A percentile compares a stretch with the other conserved stretches of the same genome.
Evolutionary conservation across 2,888 invertebrate genomes (phyloP).

Genomic region (Torymus texanus): DNA sequence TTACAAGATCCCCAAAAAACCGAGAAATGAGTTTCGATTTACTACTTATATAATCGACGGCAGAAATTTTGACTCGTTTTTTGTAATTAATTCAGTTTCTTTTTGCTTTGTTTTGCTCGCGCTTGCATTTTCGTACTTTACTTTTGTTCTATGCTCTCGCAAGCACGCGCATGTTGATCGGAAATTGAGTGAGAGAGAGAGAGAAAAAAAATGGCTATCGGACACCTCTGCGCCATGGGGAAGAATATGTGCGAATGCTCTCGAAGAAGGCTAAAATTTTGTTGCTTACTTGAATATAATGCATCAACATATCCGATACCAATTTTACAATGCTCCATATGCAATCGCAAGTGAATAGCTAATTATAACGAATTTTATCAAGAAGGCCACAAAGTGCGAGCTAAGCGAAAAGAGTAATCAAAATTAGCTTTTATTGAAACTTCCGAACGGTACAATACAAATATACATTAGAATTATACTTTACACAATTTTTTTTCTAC

Average conservation of each 20-base stretch:
- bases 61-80: slow-evolving; percentile 35
- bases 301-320: slow-evolving; percentile 21
- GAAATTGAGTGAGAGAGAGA: slow-evolving; percentile 8
- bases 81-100: too few relatives aligned
- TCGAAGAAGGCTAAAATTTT: slow-evolving; percentile 40
- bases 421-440: slow-evolving; percentile 33
- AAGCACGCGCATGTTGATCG: slow-evolving; percentile 13
- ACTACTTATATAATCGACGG: slow-evolving; percentile 41
- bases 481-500: slow-evolving; percentile 30
- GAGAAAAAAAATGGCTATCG: slow-evolving; percentile 30
- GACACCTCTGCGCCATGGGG: slow-evolving; percentile 38
- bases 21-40: slow-evolving; percentile 33
- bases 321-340: slow-evolving; percentile 21
- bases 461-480: slow-evolving; percentile 27
- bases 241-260: slow-evolving; percentile 15
- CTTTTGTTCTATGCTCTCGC: too few relatives aligned
- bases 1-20: slow-evolving; percentile 45
- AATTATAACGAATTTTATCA: slow-evolving; percentile 42
- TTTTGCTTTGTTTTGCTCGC: too few relatives aligned
- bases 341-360: slow-evolving; percentile 22
- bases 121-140: too few relatives aligned
- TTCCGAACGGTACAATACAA: slow-evolving; percentile 31
- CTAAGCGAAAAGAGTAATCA: slow-evolving; percentile 40
- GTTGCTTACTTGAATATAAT: slow-evolving; percentile 4
- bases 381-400: slow-evolving; percentile 56